These are phyloP conservation scores for Lytechinus pictus DNA, from an alignment of 35 echinoderm and acorn worm genomes.

Conservation along the genomic window DNA sequence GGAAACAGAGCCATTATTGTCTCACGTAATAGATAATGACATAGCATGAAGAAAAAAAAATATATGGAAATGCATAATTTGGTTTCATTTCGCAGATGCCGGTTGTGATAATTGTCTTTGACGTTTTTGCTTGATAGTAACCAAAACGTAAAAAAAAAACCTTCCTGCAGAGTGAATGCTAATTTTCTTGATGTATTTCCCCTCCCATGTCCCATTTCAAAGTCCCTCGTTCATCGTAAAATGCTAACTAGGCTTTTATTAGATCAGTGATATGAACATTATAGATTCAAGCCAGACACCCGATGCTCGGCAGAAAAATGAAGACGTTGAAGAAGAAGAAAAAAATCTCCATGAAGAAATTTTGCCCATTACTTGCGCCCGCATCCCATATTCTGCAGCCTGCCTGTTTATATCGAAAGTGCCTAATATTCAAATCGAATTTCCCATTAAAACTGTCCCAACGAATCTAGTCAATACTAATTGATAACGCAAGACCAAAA, in stretches of 20 bases:
- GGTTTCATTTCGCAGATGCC: not conserved
- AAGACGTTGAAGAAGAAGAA: not conserved
- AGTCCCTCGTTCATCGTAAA: not conserved
- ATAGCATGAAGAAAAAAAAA: not conserved
- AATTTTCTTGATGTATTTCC: not conserved
- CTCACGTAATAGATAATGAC: not conserved
- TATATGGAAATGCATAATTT: not conserved
- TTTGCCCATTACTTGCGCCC: not conserved
- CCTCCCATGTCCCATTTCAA: not conserved
- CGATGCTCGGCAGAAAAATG: not conserved
- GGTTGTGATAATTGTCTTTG: not conserved
- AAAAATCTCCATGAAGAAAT: constrained; percentile 5
- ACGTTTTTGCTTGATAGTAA: not conserved
- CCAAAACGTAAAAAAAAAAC: no score
- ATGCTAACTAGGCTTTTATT: not conserved
- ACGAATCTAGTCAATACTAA: constrained; percentile 34
- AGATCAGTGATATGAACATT: constrained; percentile 5
- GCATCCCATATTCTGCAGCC: not conserved
- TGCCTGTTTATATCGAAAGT: constrained; percentile 45
- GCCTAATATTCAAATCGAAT: constrained; percentile 41
- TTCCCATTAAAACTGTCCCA: constrained; percentile 34
- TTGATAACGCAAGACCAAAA: constrained; percentile 21
- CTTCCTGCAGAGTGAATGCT: not conserved
- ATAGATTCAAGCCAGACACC: not conserved
- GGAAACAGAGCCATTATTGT: not conserved